Percentiles rank a stretch among this genome's conserved stretches.
phyloP scores from a whole-genome alignment of 1,140 invertebrate species.

The Anthonomus grandis region DNA sequence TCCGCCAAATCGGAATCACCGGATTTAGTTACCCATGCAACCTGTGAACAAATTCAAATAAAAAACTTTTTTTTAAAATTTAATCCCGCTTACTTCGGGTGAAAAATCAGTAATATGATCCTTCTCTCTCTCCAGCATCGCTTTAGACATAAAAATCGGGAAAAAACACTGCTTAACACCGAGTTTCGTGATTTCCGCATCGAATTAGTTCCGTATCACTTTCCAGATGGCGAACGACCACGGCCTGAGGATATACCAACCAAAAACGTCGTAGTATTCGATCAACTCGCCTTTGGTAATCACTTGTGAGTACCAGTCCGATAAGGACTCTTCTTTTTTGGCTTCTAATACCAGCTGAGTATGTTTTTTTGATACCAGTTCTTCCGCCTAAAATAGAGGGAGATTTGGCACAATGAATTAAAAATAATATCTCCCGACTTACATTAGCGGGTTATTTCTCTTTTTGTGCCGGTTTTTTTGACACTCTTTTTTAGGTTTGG shows the following conservation, averaged over 20 bases:
- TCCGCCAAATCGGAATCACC: conserved; percentile 92
- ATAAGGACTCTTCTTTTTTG: conserved; percentile 87
- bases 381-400: conserved; percentile 39
- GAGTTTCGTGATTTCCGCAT: conserved; percentile 83
- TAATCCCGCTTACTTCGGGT: conserved; percentile 81
- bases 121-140: conserved; percentile 93
- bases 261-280: conserved; percentile 99
- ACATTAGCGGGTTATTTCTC: conserved; percentile 31
- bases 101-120: conserved; percentile 97
- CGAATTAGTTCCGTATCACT: conserved; percentile 84
- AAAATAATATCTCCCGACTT: neutral
- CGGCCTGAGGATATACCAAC: conserved; percentile 96
- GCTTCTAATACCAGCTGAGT: conserved; percentile 91
- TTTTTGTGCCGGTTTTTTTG: conserved; percentile 41
- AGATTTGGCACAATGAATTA: too few species aligned
- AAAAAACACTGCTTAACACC: conserved; percentile 98
- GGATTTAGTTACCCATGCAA: conserved; percentile 98
- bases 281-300: conserved; percentile 98
- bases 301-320: conserved; percentile 99
- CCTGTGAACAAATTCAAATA: conserved; percentile 48
- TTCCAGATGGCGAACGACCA: conserved; percentile 99
- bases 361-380: conserved; percentile 70
- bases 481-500: conserved; percentile 34
- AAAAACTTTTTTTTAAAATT: conserved; percentile 35
- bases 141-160: conserved; percentile 94